These are phyloP conservation scores for Picus viridis DNA, from an alignment of 2,797 vertebrate species.

Conservation along the genomic window DNA sequence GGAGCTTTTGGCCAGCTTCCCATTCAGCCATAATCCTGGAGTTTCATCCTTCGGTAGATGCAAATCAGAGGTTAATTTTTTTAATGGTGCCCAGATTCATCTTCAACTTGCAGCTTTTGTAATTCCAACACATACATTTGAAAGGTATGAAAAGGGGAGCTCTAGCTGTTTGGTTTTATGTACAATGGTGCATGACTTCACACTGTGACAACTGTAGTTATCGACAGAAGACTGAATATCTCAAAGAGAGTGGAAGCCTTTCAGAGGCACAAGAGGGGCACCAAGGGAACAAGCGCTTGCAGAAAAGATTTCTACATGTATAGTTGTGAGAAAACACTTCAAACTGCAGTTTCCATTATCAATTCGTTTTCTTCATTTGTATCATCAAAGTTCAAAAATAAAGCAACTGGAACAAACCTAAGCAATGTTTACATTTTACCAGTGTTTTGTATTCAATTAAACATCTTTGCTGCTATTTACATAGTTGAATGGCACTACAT, in stretches of 20 bases:
- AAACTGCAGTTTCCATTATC: slow-evolving; percentile 56
- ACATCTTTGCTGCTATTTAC: slow-evolving; percentile 79
- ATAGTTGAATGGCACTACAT: slow-evolving; percentile 76
- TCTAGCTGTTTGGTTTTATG: not conserved
- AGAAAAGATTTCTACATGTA: slow-evolving; percentile 20
- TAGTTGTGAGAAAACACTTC: slow-evolving; percentile 17
- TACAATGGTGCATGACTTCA: not conserved
- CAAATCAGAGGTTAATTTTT: not conserved
- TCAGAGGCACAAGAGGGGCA: not conserved
- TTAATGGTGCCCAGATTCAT: not conserved
- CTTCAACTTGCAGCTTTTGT: not conserved
- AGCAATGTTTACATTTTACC: slow-evolving; percentile 72
- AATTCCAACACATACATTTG: not conserved
- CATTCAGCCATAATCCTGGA: not conserved
- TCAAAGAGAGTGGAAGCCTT: not conserved
- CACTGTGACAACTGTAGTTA: not conserved
- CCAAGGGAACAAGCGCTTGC: not conserved
- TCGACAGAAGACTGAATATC: not conserved
- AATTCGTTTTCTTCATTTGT: slow-evolving; percentile 54
- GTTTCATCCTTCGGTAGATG: not conserved
- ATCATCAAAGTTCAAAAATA: slow-evolving; percentile 26
- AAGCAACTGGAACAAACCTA: slow-evolving; percentile 63
- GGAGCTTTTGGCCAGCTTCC: not conserved
- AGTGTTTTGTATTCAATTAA: slow-evolving; percentile 80
- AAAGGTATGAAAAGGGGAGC: not conserved